These are phyloP conservation scores for Nezara viridula DNA, from an alignment of 2,888 invertebrate species.

Conservation along the genomic window DNA sequence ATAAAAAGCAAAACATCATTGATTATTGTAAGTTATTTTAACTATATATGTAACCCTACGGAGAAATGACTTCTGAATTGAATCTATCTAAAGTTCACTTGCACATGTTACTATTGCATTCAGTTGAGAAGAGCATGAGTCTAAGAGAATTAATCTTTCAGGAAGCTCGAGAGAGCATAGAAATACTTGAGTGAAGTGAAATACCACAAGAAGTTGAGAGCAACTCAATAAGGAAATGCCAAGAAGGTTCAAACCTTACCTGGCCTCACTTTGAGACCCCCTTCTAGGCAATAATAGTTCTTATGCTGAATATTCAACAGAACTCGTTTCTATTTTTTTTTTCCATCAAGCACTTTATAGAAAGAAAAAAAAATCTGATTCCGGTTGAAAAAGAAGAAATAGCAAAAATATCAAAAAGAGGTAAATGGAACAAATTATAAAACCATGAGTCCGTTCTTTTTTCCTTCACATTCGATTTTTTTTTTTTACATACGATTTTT, in stretches of 20 bases:
- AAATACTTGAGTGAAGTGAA: conserved; percentile 9
- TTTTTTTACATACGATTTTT: no score
- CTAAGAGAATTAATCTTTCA: neutral
- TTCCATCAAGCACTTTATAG: no score
- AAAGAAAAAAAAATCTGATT: no score
- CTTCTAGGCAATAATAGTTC: neutral
- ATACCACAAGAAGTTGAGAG: neutral
- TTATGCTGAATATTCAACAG: neutral
- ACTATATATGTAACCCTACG: no score
- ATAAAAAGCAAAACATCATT: no score
- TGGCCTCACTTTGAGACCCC: neutral
- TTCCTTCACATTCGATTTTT: no score
- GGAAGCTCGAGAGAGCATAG: neutral
- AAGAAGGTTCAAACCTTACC: neutral
- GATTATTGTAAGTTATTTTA: no score
- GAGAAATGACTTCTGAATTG: no score
- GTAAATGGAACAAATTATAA: no score
- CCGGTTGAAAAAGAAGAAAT: no score
- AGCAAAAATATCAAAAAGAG: no score
- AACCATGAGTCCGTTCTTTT: no score
- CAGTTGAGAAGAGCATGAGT: neutral
- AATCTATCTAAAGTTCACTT: neutral
- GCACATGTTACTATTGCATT: neutral
- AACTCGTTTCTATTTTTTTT: neutral
- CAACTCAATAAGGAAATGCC: neutral